Conservation (phyloP, 2,888 invertebrate species). For the Andrena haemorrhoa region DNA sequence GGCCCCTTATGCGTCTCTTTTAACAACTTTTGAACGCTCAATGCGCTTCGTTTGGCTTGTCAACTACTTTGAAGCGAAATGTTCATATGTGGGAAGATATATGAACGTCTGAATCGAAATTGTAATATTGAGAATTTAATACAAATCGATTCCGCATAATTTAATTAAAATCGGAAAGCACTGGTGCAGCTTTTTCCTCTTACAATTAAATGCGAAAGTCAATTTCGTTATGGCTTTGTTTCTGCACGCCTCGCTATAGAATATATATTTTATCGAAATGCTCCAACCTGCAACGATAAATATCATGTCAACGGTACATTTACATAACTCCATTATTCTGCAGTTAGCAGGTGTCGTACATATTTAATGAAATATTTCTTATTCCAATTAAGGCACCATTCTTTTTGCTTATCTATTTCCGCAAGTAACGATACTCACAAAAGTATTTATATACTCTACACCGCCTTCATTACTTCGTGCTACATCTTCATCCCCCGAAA, state of each 20-base stretch:
- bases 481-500: no score
- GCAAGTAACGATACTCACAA: background rate
- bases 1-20: conserved; percentile 23
- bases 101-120: background rate
- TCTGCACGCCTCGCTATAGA: background rate
- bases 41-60: background rate
- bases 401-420: conserved; percentile 10
- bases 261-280: background rate
- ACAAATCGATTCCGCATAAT: background rate
- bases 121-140: background rate
- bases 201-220: background rate
- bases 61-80: background rate
- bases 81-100: background rate
- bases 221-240: background rate
- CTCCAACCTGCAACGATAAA: background rate
- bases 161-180: background rate
- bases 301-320: background rate
- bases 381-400: conserved; percentile 19
- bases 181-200: background rate
- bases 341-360: conserved; percentile 25
- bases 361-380: conserved; percentile 16
- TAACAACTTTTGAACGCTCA: conserved; percentile 1
- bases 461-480: background rate
- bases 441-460: conserved; percentile 14
- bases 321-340: conserved; percentile 7